Percentiles rank a stretch among this genome's conserved stretches.
phyloP scores from a whole-genome alignment of 1,140 invertebrate species.

The Cotesia glomerata region DNA sequence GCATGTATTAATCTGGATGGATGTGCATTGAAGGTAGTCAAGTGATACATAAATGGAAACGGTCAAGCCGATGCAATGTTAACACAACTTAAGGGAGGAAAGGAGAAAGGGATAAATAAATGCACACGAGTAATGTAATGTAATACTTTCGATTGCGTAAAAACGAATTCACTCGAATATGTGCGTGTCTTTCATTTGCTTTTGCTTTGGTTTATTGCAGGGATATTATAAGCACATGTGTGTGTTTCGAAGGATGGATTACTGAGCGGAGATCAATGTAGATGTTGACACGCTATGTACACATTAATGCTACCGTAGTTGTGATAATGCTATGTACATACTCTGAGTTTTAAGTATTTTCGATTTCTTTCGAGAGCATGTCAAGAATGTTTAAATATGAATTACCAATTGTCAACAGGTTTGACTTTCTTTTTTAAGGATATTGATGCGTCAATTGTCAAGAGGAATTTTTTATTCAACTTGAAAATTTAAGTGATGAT shows the following conservation, averaged over 20 bases:
- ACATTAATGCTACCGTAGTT: not conserved
- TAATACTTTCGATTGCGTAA: slow-evolving; percentile 26
- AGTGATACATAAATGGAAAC: not conserved
- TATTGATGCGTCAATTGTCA: too few species aligned
- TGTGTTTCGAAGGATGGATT: too few species aligned
- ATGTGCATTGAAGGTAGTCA: slow-evolving; percentile 6
- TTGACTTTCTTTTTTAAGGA: too few species aligned
- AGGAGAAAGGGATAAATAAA: not conserved
- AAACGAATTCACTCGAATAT: slow-evolving; percentile 18
- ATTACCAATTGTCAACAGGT: not conserved
- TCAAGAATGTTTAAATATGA: not conserved
- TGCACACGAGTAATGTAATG: not conserved
- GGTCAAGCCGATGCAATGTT: slow-evolving; percentile 1
- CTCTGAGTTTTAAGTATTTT: slow-evolving; percentile 10
- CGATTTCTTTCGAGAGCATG: slow-evolving; percentile 8
- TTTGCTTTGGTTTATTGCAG: too few species aligned
- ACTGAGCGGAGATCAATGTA: not conserved
- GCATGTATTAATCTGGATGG: too few species aligned
- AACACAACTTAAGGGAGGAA: too few species aligned
- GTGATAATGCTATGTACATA: slow-evolving; percentile 1
- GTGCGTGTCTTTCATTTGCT: slow-evolving; percentile 7
- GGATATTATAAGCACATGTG: too few species aligned
- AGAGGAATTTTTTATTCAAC: too few species aligned
- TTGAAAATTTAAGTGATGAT: too few species aligned
- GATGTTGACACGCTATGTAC: too few species aligned